Percentiles rank a stretch among this genome's conserved stretches.
phyloP scores from a whole-genome alignment of 1,140 invertebrate species.

The Zaprionus davidi region DNA sequence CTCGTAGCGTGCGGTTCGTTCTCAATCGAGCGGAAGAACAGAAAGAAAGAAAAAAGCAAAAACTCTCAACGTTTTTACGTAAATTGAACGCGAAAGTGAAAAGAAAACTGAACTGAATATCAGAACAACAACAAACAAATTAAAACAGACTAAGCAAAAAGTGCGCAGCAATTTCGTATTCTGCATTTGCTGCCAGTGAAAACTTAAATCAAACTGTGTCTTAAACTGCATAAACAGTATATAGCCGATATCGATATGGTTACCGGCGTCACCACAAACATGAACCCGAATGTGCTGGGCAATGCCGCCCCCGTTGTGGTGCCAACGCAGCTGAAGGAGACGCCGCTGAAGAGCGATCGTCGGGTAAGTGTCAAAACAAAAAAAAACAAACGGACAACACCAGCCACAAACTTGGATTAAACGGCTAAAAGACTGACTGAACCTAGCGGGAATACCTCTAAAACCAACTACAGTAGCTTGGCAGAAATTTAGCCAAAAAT shows the following conservation, averaged over 20 bases:
- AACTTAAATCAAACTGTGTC: slow-evolving; percentile 64
- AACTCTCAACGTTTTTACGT: slow-evolving; percentile 56
- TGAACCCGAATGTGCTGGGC: slow-evolving; percentile 75
- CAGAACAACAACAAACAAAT: slow-evolving; percentile 21
- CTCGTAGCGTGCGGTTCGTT: slow-evolving; percentile 72
- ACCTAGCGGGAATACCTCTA: too few relatives aligned
- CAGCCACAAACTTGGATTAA: slow-evolving; percentile 30
- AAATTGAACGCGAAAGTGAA: slow-evolving; percentile 67
- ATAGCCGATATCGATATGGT: slow-evolving; percentile 75
- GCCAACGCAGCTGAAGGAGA: slow-evolving; percentile 70
- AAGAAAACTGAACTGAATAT: slow-evolving; percentile 28
- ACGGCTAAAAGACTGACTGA: not conserved
- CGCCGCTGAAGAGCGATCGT: slow-evolving; percentile 81
- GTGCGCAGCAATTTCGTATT: slow-evolving; percentile 51
- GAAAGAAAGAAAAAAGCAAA: not conserved
- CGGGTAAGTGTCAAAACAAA: slow-evolving; percentile 75
- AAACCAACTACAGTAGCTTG: too few relatives aligned
- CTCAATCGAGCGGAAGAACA: slow-evolving; percentile 38
- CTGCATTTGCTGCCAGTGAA: slow-evolving; percentile 58
- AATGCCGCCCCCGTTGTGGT: slow-evolving; percentile 56
- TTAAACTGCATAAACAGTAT: slow-evolving; percentile 73
- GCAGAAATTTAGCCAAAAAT: too few relatives aligned
- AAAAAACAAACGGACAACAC: slow-evolving; percentile 9
- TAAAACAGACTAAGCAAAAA: slow-evolving; percentile 27
- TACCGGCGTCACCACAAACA: slow-evolving; percentile 78